Evolutionary conservation across 1,140 invertebrate genomes (phyloP).

Genomic region (Drosophila willistoni): DNA sequence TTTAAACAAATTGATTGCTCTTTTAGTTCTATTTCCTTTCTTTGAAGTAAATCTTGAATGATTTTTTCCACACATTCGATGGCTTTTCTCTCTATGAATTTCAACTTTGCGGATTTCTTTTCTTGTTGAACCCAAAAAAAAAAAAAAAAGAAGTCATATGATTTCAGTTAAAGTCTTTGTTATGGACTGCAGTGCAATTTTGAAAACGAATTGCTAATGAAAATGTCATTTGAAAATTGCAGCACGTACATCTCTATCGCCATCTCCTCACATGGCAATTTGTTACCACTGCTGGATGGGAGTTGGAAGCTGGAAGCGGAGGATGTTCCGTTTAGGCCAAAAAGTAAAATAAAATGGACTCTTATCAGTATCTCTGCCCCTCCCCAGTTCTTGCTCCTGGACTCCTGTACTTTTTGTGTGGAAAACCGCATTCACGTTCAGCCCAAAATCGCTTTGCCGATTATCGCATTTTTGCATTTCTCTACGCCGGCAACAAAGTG

Average conservation of each 20-base stretch:
- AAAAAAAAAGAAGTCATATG: constrained; percentile 7
- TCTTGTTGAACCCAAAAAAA: not conserved
- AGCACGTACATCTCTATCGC: constrained; percentile 63
- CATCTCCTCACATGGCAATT: constrained; percentile 74
- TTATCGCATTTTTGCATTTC: constrained; percentile 78
- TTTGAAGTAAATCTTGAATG: not conserved
- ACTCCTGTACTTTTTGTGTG: not conserved
- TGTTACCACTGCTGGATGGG: constrained; percentile 53
- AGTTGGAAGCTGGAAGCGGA: not conserved
- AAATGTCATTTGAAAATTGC: constrained; percentile 80
- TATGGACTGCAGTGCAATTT: constrained; percentile 57
- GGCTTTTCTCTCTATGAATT: not conserved
- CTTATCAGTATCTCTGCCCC: constrained; percentile 25
- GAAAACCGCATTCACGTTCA: constrained; percentile 53
- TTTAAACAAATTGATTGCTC: too few species aligned
- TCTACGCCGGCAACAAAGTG: constrained; percentile 65
- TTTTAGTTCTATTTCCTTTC: not conserved
- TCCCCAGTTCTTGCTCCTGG: not conserved
- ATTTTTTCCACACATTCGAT: not conserved
- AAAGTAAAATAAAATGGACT: constrained; percentile 8
- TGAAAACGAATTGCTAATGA: constrained; percentile 80
- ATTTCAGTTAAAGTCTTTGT: constrained; percentile 27
- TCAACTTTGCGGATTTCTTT: not conserved
- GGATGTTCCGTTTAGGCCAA: not conserved
- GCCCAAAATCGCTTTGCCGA: constrained; percentile 65